These are phyloP conservation scores for Coptodon rendalli DNA, from an alignment of 2,113 vertebrate genomes.

Conservation along the genomic window DNA sequence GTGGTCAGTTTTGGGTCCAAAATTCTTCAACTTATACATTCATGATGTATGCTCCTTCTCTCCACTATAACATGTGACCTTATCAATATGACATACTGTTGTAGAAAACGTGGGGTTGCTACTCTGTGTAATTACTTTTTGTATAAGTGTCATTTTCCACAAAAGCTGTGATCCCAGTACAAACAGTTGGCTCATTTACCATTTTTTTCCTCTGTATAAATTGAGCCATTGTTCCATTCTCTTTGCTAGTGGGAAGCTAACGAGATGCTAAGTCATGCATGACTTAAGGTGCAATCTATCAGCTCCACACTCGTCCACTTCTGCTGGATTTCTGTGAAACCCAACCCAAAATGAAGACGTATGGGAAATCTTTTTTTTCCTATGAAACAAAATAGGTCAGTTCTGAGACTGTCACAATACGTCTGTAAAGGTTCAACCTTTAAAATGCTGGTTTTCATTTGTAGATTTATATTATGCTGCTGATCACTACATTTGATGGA, in stretches of 20 bases:
- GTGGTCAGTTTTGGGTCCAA: neutral
- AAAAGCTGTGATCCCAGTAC: neutral
- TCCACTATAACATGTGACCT: neutral
- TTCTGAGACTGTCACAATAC: neutral
- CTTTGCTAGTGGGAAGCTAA: constrained; percentile 1
- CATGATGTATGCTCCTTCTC: neutral
- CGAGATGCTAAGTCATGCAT: constrained; percentile 37
- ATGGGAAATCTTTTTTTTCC: neutral
- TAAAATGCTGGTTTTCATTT: neutral
- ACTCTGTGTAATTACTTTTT: neutral
- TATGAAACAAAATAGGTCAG: neutral
- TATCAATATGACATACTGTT: neutral
- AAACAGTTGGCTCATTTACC: constrained; percentile 4
- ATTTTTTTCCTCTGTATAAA: neutral
- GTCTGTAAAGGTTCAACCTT: neutral
- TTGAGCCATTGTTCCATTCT: neutral
- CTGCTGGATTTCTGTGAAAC: neutral
- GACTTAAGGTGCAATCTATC: constrained; percentile 31
- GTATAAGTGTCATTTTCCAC: neutral
- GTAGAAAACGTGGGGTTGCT: neutral
- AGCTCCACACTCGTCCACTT: neutral
- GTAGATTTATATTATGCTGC: neutral
- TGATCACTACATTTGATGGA: neutral
- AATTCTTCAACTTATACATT: neutral
- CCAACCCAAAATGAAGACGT: constrained; percentile 21